Percentiles rank a stretch among this genome's conserved stretches.
Conservation (phyloP, 2,113 vertebrate genomes). For the Zosterops japonicus region DNA sequence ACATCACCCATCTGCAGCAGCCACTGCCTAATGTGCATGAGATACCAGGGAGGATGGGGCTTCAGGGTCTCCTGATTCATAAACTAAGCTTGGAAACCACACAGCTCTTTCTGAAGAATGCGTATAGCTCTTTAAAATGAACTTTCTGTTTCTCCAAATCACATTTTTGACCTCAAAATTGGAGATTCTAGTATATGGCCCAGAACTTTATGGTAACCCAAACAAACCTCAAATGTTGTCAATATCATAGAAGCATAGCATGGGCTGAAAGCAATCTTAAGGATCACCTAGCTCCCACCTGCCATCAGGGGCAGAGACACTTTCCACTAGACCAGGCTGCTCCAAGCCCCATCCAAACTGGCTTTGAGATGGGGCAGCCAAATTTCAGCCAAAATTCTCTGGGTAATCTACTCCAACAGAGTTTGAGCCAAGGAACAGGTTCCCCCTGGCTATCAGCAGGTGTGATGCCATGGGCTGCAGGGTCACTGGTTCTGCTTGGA, state of each 20-base stretch:
- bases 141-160: neutral
- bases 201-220: neutral
- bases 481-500: neutral
- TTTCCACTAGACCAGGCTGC: neutral
- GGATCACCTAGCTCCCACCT: neutral
- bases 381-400: no score
- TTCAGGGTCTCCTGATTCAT: neutral
- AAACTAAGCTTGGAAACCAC: neutral
- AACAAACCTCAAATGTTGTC: neutral
- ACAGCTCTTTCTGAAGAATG: neutral
- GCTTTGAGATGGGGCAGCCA: neutral
- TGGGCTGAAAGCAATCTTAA: neutral
- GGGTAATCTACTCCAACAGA: neutral
- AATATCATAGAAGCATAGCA: neutral
- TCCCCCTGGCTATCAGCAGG: accelerated
- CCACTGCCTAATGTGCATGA: neutral
- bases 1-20: neutral
- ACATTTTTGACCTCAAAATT: neutral
- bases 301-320: neutral
- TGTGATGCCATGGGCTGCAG: neutral
- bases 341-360: accelerated
- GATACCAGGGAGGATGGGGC: neutral
- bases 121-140: neutral
- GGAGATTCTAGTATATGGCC: neutral
- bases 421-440: neutral